Conservation (phyloP, 1,140 invertebrate genomes). For the Lasioglossum albipes region DNA sequence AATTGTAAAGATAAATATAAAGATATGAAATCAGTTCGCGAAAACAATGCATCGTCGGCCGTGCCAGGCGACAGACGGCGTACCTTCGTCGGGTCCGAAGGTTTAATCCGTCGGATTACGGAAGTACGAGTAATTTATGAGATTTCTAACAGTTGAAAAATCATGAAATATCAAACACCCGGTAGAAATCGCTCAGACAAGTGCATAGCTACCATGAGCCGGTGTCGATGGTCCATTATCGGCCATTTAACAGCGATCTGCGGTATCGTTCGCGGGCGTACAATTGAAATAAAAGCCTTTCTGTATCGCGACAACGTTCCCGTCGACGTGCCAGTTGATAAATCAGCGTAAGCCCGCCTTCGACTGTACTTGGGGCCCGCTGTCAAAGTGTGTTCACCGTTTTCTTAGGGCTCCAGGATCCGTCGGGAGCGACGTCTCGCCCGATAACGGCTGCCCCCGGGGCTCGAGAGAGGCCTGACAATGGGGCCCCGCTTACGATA, state of each 20-base stretch:
- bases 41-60: too few relatives aligned
- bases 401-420: background rate
- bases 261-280: background rate
- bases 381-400: slow-evolving; percentile 20
- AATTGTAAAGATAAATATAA: too few relatives aligned
- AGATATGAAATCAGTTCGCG: too few relatives aligned
- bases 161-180: background rate
- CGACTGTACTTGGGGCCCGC: background rate
- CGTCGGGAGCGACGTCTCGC: slow-evolving; percentile 7
- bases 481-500: slow-evolving; percentile 38
- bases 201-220: background rate
- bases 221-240: slow-evolving; percentile 5
- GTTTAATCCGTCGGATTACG: too few relatives aligned
- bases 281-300: slow-evolving; percentile 29
- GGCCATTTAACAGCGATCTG: background rate
- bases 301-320: background rate
- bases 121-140: too few relatives aligned
- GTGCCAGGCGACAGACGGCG: too few relatives aligned
- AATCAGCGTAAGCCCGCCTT: slow-evolving; percentile 32
- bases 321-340: slow-evolving; percentile 21
- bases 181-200: background rate
- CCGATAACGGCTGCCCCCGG: slow-evolving; percentile 36
- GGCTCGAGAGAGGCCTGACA: slow-evolving; percentile 22
- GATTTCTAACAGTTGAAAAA: too few relatives aligned
- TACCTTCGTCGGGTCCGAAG: too few relatives aligned